These are phyloP conservation scores for Trachymyrmex cornetzi DNA, from an alignment of 1,140 invertebrate species.

Conservation along the genomic window DNA sequence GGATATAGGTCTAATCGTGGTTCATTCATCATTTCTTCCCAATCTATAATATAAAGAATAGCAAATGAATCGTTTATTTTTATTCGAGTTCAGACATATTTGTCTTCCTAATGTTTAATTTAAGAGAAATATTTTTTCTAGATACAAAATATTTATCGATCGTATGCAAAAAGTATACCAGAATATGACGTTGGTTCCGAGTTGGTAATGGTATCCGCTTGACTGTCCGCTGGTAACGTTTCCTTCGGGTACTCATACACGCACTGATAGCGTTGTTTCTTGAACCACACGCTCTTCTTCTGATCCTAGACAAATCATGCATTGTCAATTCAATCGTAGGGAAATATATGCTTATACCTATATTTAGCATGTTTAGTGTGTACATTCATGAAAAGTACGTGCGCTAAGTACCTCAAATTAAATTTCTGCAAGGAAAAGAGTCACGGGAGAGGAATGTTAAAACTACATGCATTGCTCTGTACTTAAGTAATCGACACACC, in stretches of 20 bases:
- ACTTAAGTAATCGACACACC: constrained; percentile 73
- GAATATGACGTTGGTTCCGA: constrained; percentile 84
- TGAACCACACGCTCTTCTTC: constrained; percentile 91
- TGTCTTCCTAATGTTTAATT: neutral
- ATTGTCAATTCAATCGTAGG: constrained; percentile 37
- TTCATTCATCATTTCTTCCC: constrained; percentile 85
- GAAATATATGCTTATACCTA: constrained; percentile 50
- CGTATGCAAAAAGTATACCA: constrained; percentile 69
- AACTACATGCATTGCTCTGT: constrained; percentile 64
- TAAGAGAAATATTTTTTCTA: neutral
- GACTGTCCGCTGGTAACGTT: constrained; percentile 79
- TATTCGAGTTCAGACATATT: constrained; percentile 11
- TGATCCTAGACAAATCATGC: constrained; percentile 83
- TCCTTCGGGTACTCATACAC: constrained; percentile 94
- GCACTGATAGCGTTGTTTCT: constrained; percentile 93
- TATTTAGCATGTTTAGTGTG: constrained; percentile 58
- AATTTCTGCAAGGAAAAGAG: constrained; percentile 71
- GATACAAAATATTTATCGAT: neutral
- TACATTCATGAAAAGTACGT: constrained; percentile 55
- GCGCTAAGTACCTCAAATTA: constrained; percentile 72
- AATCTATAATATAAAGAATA: constrained; percentile 77
- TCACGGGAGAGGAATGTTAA: constrained; percentile 66
- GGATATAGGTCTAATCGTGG: constrained; percentile 83
- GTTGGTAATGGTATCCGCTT: constrained; percentile 77
- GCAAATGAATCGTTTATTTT: neutral